A percentile compares a stretch with the other conserved stretches of the same genome.
Conservation (phyloP, 2,113 vertebrate genomes). For the Poicephalus gulielmi region DNA sequence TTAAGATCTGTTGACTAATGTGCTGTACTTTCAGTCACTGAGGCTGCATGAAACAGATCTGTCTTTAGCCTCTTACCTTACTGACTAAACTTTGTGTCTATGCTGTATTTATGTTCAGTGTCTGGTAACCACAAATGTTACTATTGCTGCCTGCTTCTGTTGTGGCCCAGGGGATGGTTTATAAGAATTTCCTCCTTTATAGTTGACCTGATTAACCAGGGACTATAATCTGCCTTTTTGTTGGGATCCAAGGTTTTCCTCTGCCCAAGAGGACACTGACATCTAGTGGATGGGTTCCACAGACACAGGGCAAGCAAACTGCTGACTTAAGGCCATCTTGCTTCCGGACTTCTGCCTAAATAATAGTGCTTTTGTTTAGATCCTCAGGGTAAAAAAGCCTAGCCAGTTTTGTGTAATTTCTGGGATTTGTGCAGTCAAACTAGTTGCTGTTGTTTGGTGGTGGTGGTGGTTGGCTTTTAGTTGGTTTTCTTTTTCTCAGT, state of each 20-base stretch:
- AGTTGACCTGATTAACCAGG: neutral
- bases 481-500: neutral
- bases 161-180: neutral
- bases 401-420: neutral
- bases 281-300: constrained; percentile 56
- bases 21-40: neutral
- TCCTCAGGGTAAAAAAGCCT: neutral
- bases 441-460: neutral
- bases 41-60: neutral
- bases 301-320: neutral
- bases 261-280: constrained; percentile 55
- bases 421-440: neutral
- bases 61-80: neutral
- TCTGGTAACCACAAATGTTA: neutral
- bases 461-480: neutral
- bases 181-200: neutral
- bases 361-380: neutral
- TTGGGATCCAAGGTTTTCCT: neutral
- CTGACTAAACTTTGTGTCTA: neutral
- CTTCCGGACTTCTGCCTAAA: neutral
- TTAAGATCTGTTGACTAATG: neutral
- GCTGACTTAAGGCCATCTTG: neutral
- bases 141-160: neutral
- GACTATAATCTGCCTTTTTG: rapidly evolving
- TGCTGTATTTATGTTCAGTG: neutral